Base-by-base conservation (phyloP, 2,888 invertebrate genomes). In the Psylliodes chrysocephalus region DNA sequence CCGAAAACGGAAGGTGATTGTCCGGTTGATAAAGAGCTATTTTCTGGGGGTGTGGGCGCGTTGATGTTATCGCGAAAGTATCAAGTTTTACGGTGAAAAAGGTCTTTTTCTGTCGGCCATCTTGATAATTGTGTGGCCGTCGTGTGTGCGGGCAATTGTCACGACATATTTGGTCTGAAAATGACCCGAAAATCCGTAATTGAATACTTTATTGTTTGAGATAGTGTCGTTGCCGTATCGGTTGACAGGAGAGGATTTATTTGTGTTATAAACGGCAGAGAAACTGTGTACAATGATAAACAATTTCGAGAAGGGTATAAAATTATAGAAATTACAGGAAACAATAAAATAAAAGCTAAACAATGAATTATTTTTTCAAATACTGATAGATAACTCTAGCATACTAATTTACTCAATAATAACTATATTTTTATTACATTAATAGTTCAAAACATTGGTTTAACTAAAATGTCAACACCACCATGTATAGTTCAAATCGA, bases 1-100 rank as follows among this genome's bases (percentile, higher is more conserved):
- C 46, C 8, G 25, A 25, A 19, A 52, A 49, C 52, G 25, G 40
- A 56, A 52, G 52, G 52, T 38, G 42, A 56, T 44, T 18, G 57
- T 33, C 57, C 18, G 14, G 51, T 40, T 51, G 63, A 63, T 63
- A 57, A 63, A 63, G 49, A 40, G 52, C 52, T 63, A 56, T 51
- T 52, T 63, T 63, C 46, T 57, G 6, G 47, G 51, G 44, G 57
- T 52, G 57, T n/a, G n/a, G n/a, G n/a, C 52, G 57, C 46, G 63
- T 46, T 52, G 42, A 30, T 56, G 44, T 56, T 60, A 49, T 49
- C 60, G 22, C 22, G 15, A 28, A 30, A 2, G 30, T 59, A 59
- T 59, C 51, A 49, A 30, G 40, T 60, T 60, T n/a, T 60, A 60
- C 42, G 28, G 40, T 51, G 60, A 60, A 52, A 51, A 60, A 51